Conservation (phyloP, 2,888 invertebrate genomes). For the Erebia aethiops region DNA sequence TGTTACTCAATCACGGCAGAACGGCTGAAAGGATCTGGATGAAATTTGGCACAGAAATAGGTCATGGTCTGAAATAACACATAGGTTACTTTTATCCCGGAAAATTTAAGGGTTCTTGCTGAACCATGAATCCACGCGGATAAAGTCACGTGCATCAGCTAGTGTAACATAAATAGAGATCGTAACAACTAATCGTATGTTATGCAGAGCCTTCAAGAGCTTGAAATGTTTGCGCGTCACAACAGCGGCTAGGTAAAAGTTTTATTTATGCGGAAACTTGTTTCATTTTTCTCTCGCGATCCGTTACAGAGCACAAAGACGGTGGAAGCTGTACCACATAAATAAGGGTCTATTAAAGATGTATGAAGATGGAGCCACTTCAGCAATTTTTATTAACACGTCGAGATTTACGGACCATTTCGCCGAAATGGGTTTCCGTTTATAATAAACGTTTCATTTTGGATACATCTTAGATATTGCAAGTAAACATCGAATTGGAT, state of each 20-base stretch:
- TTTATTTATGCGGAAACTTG: constrained; percentile 78
- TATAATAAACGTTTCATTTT: not conserved
- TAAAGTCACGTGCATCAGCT: too few species aligned
- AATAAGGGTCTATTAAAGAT: constrained; percentile 30
- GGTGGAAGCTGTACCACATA: constrained; percentile 25
- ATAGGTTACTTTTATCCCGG: too few species aligned
- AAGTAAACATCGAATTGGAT: too few species aligned
- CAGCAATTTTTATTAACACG: constrained; percentile 20
- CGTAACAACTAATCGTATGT: constrained; percentile 46
- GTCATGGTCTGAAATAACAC: too few species aligned
- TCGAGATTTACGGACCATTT: constrained; percentile 13
- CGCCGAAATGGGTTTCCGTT: constrained; percentile 7
- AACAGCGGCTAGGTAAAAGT: constrained; percentile 61
- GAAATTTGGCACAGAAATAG: too few species aligned
- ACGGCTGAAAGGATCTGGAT: too few species aligned
- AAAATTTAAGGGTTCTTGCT: too few species aligned
- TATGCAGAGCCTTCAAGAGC: constrained; percentile 29
- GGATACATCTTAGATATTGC: too few species aligned
- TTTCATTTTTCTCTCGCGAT: constrained; percentile 66
- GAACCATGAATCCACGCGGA: too few species aligned
- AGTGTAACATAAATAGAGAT: not conserved
- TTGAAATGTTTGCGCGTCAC: constrained; percentile 64
- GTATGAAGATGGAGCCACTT: constrained; percentile 22
- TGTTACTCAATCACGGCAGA: too few species aligned
- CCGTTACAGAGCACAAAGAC: constrained; percentile 56